Conservation (phyloP, 2,113 vertebrate genomes). For the Gobiocypris rarus region DNA sequence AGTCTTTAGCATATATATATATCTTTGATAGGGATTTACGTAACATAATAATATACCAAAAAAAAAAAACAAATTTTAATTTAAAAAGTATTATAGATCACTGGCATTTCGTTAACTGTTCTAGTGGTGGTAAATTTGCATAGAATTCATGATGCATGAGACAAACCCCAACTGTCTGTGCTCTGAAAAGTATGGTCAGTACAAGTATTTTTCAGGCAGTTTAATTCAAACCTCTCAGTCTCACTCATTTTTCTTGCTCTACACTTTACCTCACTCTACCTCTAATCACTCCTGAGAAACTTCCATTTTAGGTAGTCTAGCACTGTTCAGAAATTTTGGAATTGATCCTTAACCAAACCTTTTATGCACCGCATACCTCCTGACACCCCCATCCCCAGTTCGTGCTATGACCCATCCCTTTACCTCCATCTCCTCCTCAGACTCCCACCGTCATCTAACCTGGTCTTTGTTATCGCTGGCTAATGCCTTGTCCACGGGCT, state of each 20-base stretch:
- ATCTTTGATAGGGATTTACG: background rate
- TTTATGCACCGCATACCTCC: slow-evolving; percentile 61
- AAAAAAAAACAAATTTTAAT: too few relatives aligned
- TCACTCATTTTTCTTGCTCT: slow-evolving; percentile 56
- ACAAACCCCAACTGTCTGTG: background rate
- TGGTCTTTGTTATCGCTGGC: slow-evolving; percentile 98
- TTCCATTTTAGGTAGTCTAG: slow-evolving; percentile 94
- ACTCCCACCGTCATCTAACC: slow-evolving; percentile 86
- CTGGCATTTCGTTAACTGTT: background rate
- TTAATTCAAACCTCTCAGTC: slow-evolving; percentile 70
- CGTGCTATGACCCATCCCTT: slow-evolving; percentile 65
- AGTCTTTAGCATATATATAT: too few relatives aligned
- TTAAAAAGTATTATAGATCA: background rate
- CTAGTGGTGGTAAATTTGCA: background rate
- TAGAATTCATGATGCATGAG: background rate
- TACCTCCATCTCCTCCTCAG: slow-evolving; percentile 69
- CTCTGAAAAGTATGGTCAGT: background rate
- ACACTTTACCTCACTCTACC: slow-evolving; percentile 63
- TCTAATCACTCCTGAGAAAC: slow-evolving; percentile 83
- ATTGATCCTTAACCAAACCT: slow-evolving; percentile 75
- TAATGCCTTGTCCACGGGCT: slow-evolving; percentile 90
- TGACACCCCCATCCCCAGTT: slow-evolving; percentile 38
- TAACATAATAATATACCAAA: background rate
- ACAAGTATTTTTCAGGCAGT: slow-evolving; percentile 51
- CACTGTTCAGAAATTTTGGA: slow-evolving; percentile 79